Conservation (phyloP, 2,113 vertebrate species). For the Protobothrops flavoviridis region DNA sequence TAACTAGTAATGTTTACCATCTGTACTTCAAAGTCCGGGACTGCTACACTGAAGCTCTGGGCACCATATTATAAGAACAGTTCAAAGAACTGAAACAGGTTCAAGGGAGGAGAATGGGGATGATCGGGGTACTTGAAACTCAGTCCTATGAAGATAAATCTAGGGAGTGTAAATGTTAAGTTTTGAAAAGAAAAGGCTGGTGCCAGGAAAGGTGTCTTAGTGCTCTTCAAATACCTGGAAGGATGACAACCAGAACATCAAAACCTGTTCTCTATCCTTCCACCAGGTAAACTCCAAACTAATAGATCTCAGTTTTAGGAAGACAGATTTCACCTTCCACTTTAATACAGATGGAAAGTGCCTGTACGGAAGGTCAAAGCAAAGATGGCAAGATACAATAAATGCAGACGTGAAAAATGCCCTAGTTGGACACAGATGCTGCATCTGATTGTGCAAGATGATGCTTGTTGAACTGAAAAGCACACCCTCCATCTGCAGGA, state of each 20-base stretch:
- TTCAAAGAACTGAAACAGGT: neutral
- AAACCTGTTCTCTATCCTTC: neutral
- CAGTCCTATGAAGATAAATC: neutral
- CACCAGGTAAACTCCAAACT: neutral
- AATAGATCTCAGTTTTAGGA: neutral
- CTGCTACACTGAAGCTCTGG: neutral
- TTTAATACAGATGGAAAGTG: neutral
- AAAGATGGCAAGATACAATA: too few relatives aligned
- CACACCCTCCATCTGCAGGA: too few relatives aligned
- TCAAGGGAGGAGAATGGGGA: neutral
- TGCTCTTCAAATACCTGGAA: neutral
- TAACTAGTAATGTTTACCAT: neutral
- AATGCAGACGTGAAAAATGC: too few relatives aligned
- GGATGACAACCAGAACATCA: neutral
- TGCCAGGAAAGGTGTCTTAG: neutral
- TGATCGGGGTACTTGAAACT: neutral
- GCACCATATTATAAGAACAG: neutral
- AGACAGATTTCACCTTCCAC: neutral
- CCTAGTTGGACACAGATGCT: too few relatives aligned
- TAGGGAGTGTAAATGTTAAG: neutral
- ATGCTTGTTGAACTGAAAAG: too few relatives aligned
- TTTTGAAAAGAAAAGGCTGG: neutral
- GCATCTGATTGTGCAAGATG: too few relatives aligned
- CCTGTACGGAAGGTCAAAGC: neutral
- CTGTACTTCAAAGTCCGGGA: neutral